Evolutionary conservation across 2,888 invertebrate species (phyloP).

Genomic region (Hypomecis atomaria): DNA sequence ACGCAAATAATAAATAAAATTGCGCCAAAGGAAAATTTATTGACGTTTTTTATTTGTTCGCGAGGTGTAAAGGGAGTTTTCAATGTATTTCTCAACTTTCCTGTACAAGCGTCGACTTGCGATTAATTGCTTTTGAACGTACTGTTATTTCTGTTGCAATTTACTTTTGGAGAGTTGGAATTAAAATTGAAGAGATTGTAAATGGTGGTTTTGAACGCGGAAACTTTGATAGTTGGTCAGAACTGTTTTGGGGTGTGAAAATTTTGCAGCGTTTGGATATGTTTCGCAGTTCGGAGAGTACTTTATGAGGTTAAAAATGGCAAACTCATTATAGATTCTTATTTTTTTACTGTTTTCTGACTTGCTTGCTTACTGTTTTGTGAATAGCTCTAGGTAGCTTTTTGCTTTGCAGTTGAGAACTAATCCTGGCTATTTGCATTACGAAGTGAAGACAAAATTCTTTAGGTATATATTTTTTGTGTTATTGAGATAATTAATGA

Average conservation of each 20-base stretch:
- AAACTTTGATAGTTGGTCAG: not conserved
- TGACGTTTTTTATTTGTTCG: conserved; percentile 55
- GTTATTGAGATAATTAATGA: too few species aligned
- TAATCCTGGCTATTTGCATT: too few species aligned
- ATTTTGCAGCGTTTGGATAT: too few species aligned
- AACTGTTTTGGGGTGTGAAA: not conserved
- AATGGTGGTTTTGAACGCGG: not conserved
- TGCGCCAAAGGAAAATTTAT: conserved; percentile 62
- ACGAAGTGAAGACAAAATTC: too few species aligned
- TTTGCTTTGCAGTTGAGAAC: too few species aligned
- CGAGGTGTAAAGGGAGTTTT: conserved; percentile 51
- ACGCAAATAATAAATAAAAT: conserved; percentile 70
- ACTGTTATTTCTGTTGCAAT: conserved; percentile 46
- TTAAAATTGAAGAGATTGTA: not conserved
- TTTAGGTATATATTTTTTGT: too few species aligned
- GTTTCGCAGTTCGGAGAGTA: too few species aligned
- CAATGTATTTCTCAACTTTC: conserved; percentile 49
- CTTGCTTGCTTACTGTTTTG: too few species aligned
- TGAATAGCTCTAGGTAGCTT: too few species aligned
- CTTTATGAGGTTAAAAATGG: too few species aligned
- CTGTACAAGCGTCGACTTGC: conserved; percentile 46
- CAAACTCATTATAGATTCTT: too few species aligned
- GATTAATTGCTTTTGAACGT: conserved; percentile 47
- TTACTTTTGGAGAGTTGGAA: conserved; percentile 24
- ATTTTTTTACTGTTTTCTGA: too few species aligned